phyloP scores from a whole-genome alignment of 2,888 invertebrate genomes.

The Melinaea marsaeus region DNA sequence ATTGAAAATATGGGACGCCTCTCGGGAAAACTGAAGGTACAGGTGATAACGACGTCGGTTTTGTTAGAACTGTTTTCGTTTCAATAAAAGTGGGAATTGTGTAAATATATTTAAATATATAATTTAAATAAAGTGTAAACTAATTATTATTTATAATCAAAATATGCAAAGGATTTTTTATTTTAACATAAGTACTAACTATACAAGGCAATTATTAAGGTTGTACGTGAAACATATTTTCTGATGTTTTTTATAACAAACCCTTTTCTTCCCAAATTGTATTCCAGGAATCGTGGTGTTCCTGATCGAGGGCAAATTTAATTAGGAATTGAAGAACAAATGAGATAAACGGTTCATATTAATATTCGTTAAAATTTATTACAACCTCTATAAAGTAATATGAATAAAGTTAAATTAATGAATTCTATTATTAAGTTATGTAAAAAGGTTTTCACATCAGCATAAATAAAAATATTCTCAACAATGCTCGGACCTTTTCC shows the following conservation, averaged over 20 bases:
- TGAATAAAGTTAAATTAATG: slow-evolving; percentile 24
- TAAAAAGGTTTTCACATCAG: slow-evolving; percentile 42
- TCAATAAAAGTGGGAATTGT: slow-evolving; percentile 3
- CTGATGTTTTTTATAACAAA: too few relatives aligned
- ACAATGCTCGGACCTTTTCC: slow-evolving; percentile 60
- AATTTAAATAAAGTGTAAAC: too few relatives aligned
- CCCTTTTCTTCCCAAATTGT: too few relatives aligned
- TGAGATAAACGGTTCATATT: too few relatives aligned
- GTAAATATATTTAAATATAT: not conserved
- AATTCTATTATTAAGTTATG: slow-evolving; percentile 27
- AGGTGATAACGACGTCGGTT: slow-evolving; percentile 30
- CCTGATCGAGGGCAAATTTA: too few relatives aligned
- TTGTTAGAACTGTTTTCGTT: slow-evolving; percentile 17
- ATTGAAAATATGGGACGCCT: slow-evolving; percentile 68
- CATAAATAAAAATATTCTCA: slow-evolving; percentile 52
- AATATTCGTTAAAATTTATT: not conserved
- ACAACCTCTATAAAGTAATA: slow-evolving; percentile 5
- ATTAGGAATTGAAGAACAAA: too few relatives aligned
- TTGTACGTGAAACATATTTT: not conserved
- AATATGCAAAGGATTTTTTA: too few relatives aligned
- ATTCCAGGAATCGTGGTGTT: too few relatives aligned
- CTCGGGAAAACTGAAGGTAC: slow-evolving; percentile 51
- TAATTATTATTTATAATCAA: too few relatives aligned
- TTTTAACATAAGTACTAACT: too few relatives aligned
- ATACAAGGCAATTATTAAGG: not conserved